A percentile compares a stretch with the other conserved stretches of the same genome.
Conservation (phyloP, 1,140 invertebrate species). For the Halictus rubicundus region DNA sequence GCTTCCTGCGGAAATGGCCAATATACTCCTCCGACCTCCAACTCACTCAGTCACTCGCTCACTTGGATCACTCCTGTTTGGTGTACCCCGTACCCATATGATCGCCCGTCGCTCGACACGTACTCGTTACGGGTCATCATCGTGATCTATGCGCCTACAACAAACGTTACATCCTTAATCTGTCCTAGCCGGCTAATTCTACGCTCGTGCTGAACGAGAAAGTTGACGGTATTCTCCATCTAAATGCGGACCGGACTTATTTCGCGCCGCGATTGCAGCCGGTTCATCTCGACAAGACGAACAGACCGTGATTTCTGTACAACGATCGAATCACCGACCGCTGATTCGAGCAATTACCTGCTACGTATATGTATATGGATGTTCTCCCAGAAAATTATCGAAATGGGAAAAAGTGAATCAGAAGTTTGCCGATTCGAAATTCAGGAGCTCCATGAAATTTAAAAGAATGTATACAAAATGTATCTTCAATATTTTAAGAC, state of each 20-base stretch:
- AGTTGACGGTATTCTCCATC: conserved; percentile 39
- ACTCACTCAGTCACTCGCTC: conserved; percentile 65
- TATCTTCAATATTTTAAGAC: no score
- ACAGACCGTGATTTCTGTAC: neutral
- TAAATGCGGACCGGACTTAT: neutral
- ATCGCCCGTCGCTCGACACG: conserved; percentile 67
- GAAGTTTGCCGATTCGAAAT: no score
- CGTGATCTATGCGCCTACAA: conserved; percentile 73
- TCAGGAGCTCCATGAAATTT: no score
- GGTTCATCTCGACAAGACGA: neutral
- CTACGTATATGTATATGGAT: no score
- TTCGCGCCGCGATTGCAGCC: conserved; percentile 1
- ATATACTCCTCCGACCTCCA: conserved; percentile 78
- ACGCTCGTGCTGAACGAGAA: conserved; percentile 57
- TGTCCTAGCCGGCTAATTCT: conserved; percentile 58
- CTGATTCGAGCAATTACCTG: neutral
- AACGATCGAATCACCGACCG: neutral
- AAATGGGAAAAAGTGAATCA: no score
- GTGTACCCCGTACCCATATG: conserved; percentile 64
- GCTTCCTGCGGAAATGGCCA: conserved; percentile 79
- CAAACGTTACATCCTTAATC: conserved; percentile 72
- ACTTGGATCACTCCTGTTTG: conserved; percentile 64
- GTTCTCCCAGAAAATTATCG: no score
- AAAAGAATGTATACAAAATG: no score
- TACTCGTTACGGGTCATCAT: conserved; percentile 73